Percentiles rank a stretch among this genome's conserved stretches.
These are phyloP conservation scores for Aramus guarauna DNA, from an alignment of 2,113 vertebrate genomes.

Conservation along the genomic window DNA sequence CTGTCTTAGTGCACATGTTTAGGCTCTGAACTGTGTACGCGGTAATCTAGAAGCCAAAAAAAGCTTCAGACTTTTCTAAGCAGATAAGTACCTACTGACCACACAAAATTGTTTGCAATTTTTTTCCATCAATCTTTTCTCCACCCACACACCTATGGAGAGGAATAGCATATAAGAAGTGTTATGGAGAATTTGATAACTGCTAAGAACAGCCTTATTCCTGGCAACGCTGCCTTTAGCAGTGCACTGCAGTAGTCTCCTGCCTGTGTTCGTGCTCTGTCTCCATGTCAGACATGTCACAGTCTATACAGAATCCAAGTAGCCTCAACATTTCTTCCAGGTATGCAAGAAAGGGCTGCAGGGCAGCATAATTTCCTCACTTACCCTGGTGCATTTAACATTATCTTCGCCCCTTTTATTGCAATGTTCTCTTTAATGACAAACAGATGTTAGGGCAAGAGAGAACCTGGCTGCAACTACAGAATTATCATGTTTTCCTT, in stretches of 20 bases:
- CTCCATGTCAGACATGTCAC: neutral
- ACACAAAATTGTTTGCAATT: neutral
- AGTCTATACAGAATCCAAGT: neutral
- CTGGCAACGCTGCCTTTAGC: neutral
- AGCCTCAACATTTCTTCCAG: neutral
- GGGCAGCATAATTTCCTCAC: neutral
- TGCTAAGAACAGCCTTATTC: neutral
- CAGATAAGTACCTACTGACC: neutral
- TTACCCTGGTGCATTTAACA: neutral
- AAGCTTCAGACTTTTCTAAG: neutral
- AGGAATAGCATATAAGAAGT: neutral
- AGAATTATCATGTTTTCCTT: constrained; percentile 36
- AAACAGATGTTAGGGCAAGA: constrained; percentile 47
- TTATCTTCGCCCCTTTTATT: neutral
- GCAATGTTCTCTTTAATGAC: constrained; percentile 5
- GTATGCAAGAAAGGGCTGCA: neutral
- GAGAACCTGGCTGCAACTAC: constrained; percentile 3
- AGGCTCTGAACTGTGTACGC: neutral
- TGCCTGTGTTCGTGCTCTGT: neutral
- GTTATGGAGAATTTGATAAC: neutral
- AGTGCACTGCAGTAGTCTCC: neutral
- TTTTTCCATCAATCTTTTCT: neutral
- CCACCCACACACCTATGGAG: neutral
- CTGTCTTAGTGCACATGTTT: neutral
- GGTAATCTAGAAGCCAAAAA: neutral